A percentile compares a stretch with the other conserved stretches of the same genome.
These are phyloP conservation scores for Labia minor DNA, from an alignment of 2,888 invertebrate species.

Conservation along the genomic window DNA sequence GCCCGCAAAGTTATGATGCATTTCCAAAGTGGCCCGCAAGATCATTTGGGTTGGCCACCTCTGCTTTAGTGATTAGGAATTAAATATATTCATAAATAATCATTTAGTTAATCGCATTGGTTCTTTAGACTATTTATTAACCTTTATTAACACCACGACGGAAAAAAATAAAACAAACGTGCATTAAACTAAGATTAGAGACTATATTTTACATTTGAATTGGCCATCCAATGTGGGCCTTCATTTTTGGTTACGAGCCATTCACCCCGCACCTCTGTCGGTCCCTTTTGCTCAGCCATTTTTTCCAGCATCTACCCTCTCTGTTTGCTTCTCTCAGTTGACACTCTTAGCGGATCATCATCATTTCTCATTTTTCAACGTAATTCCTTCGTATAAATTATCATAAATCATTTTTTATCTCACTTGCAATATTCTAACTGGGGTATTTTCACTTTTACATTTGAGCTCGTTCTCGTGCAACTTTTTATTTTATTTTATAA, in stretches of 20 bases:
- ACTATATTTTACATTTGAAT: background rate
- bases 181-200: background rate
- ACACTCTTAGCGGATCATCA: slow-evolving; percentile 7
- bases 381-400: slow-evolving; percentile 13
- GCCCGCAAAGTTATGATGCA: too few relatives aligned
- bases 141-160: background rate
- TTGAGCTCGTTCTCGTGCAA: too few relatives aligned
- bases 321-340: background rate
- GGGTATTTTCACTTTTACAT: background rate
- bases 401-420: slow-evolving; percentile 13
- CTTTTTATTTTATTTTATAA: too few relatives aligned
- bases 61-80: too few relatives aligned
- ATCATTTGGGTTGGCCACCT: too few relatives aligned
- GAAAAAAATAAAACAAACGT: too few relatives aligned
- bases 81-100: too few relatives aligned
- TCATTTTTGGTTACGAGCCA: background rate
- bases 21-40: too few relatives aligned
- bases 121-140: too few relatives aligned
- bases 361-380: slow-evolving; percentile 13
- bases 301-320: background rate
- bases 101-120: too few relatives aligned
- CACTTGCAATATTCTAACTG: slow-evolving; percentile 1
- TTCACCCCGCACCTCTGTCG: background rate
- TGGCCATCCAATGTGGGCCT: background rate
- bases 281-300: background rate